Evolutionary conservation across 2,797 vertebrate genomes (phyloP), one percentile per base, ranked within the genome.

Genomic region (Acanthornis magna): DNA sequence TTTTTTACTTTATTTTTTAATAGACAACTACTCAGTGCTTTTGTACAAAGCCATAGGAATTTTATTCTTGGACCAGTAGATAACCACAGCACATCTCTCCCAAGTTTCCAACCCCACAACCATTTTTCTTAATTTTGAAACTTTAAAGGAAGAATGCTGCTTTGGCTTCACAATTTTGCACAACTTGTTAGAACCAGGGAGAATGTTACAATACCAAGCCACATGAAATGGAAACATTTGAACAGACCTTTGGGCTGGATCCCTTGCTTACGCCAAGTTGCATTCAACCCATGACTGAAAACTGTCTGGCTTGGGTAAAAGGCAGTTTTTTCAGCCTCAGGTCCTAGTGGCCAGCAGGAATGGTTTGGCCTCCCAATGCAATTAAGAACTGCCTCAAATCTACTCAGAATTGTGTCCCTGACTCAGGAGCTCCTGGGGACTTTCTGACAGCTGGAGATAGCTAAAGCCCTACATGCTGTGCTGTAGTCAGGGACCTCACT

Each of bases 41-140:
- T 96, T 96, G 93, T 96, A 93, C 92, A 96, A 93, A 96, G 85
- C 95, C 96, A 85, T 95, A 94, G 97, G 97, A 98, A 98, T 98
- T 98, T 98, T 96, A 91, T 97, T 97, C 97, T 98, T 98, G 98
- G 97, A 97, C 88, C 70, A 87, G 94, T 7, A 97, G 96, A 97
- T 96, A 97, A 98, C 97, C 96, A 96, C 95, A 97, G 95, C 81
- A 96, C 94, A 97, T 97, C 40, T 95, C 94, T 98, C 97, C 98
- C 97, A 98, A 98, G 96, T 98, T 98, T 98, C 98, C 98, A 98
- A 97, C 88, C 91, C 95, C 97, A 97, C 88, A 98, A 95, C 97
- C 96, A 96, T 96, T 98, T 97, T 93, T 97, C 97, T 98, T 98
- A 95, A 97, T 97, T 98, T 97, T 93, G 93, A 97, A 95, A 97